Evolutionary conservation across 2,113 vertebrate species (phyloP), one percentile per base, ranked within the genome.

Genomic region (Bos indicus): DNA sequence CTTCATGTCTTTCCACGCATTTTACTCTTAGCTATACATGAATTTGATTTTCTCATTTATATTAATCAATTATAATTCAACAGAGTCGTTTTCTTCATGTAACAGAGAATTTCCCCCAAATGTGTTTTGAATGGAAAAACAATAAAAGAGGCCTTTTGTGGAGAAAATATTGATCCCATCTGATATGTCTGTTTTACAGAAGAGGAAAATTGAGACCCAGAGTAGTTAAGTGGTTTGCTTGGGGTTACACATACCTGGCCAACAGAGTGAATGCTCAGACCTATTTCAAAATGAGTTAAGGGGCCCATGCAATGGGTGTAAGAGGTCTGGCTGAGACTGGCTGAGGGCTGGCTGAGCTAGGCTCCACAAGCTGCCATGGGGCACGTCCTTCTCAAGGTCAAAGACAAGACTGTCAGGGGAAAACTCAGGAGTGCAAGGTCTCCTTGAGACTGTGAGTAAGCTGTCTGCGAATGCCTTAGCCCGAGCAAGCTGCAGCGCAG

Each of bases 241-340:
- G 25, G 26, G 11, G 74, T 62, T 40, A 26, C n/a, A 33, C 23
- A 71, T 15, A 74, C 36, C 21, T 46, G 52, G 71, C 64, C 8
- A n/a, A 52, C 40, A 52, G 33, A 36, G 40, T 52, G 57, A n/a
- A 51, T 9, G 28, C 6, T 7, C 36, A 71, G 21, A 67, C 40
- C 3, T 51, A 23, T 71, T 87, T 46, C 43, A 28, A 74, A 87
- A 30, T 0, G n/a, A 56, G n/a, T 52, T 43, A 87, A 48, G 52
- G 64, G n/a, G 54, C 16, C 81, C 30, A 14, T 0, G 3, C 5
- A 9, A 2, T 1, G 23, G n/a, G 23, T 9, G 2, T 1, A 54
- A 13, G 26, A 48, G 40, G 52, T 57, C 9, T 30, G 13, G 54
- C 88, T 56, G 36, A 77, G 52, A 30, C 1, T 23, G 88, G 51